Percentiles rank a stretch among this genome's conserved stretches.
phyloP scores from a whole-genome alignment of 2,797 vertebrate species.

The Chaenodraco wilsoni region DNA sequence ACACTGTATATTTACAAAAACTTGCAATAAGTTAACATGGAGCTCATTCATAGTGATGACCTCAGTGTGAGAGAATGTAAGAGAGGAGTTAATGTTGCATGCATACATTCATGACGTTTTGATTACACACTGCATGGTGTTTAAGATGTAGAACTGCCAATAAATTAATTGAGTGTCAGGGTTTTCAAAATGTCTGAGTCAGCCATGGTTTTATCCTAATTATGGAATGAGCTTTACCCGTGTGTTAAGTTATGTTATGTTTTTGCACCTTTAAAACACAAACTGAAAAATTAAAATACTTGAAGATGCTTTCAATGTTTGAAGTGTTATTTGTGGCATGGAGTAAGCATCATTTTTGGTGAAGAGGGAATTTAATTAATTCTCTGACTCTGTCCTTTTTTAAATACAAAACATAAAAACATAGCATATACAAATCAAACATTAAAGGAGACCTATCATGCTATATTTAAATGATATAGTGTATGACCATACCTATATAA shows the following conservation, averaged over 20 bases:
- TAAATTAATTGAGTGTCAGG: not conserved
- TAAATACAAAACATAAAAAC: no score
- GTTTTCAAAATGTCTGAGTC: conserved; percentile 16
- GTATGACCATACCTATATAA: no score
- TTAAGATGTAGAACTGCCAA: conserved; percentile 6
- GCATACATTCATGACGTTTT: conserved; percentile 10
- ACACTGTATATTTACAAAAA: not conserved
- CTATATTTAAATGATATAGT: no score
- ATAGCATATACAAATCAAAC: not conserved
- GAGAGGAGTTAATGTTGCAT: conserved; percentile 3
- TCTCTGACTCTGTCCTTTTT: not conserved
- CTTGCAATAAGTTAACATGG: not conserved
- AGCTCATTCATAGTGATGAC: not conserved
- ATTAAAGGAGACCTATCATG: no score
- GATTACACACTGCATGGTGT: conserved; percentile 31
- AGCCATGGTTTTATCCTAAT: not conserved
- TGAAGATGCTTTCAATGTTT: conserved; percentile 14
- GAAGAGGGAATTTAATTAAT: not conserved
- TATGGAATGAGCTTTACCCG: not conserved
- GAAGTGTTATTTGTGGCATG: not conserved
- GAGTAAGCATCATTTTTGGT: not conserved
- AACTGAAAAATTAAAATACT: conserved; percentile 41
- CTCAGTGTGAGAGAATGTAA: not conserved
- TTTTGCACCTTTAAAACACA: conserved; percentile 48
- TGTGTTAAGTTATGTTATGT: conserved; percentile 27